phyloP scores from a whole-genome alignment of 2,888 invertebrate genomes.

The Sphecodes monilicornis region DNA sequence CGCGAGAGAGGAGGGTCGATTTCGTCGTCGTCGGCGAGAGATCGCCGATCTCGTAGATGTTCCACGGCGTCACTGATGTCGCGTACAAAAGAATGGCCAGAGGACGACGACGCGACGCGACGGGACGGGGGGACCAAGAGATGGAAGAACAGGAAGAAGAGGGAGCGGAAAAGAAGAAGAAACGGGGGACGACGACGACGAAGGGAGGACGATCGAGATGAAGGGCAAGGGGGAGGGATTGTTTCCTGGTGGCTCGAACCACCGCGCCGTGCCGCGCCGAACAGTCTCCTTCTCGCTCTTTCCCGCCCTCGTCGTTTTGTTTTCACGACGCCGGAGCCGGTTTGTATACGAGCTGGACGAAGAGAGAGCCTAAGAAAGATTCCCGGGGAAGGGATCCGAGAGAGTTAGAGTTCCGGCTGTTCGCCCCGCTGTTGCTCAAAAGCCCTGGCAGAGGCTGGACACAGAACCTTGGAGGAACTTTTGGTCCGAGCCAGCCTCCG shows the following conservation, averaged over 20 bases:
- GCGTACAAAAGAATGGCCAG: slow-evolving; percentile 59
- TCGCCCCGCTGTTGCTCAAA: slow-evolving; percentile 54
- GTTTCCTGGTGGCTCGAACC: slow-evolving; percentile 74
- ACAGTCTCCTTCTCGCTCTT: slow-evolving; percentile 6
- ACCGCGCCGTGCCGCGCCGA: slow-evolving; percentile 40
- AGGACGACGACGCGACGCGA: slow-evolving; percentile 37
- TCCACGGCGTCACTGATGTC: slow-evolving; percentile 73
- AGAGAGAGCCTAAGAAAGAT: slow-evolving; percentile 30
- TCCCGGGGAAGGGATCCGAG: slow-evolving; percentile 25
- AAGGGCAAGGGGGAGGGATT: slow-evolving; percentile 67
- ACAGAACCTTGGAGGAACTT: neutral
- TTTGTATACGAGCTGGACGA: slow-evolving; percentile 75
- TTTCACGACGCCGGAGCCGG: slow-evolving; percentile 76
- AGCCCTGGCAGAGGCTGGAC: neutral
- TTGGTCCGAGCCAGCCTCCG: neutral
- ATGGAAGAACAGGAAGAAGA: slow-evolving; percentile 48
- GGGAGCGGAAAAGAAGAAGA: slow-evolving; percentile 53
- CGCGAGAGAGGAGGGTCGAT: slow-evolving; percentile 53
- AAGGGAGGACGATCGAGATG: slow-evolving; percentile 51
- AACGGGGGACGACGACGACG: slow-evolving; percentile 39
- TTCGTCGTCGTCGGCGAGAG: slow-evolving; percentile 58
- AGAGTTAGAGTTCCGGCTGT: slow-evolving; percentile 47
- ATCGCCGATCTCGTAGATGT: slow-evolving; percentile 73
- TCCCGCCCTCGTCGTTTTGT: slow-evolving; percentile 69
- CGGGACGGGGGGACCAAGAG: slow-evolving; percentile 44